Percentiles rank a stretch among this genome's conserved stretches.
Conservation (phyloP, 1,140 invertebrate genomes). For the Drosophila virilis region DNA sequence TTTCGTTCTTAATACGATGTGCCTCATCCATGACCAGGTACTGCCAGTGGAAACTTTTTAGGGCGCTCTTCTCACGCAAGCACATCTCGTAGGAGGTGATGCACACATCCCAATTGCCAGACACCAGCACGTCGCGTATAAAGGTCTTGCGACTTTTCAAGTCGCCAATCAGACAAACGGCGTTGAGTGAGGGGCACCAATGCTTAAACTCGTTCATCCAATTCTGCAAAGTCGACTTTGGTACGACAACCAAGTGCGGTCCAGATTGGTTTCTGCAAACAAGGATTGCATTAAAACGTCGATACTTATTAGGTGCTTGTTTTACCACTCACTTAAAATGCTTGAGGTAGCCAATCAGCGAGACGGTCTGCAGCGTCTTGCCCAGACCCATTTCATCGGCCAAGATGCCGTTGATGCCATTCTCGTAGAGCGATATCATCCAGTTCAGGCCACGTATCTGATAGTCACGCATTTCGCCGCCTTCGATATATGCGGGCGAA, state of each 20-base stretch:
- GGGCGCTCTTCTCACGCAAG: constrained; percentile 96
- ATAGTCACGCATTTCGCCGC: constrained; percentile 96
- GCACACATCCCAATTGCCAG: constrained; percentile 99
- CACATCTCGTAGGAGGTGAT: constrained; percentile 99
- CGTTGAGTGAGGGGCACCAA: constrained; percentile 97
- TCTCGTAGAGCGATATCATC: constrained; percentile 99
- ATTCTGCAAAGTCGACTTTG: constrained; percentile 99
- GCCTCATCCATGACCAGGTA: constrained; percentile 99
- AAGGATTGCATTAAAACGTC: not conserved
- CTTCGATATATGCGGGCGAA: constrained; percentile 94
- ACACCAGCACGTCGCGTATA: constrained; percentile 96
- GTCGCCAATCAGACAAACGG: constrained; percentile 98
- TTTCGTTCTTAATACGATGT: constrained; percentile 99
- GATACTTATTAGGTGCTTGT: too few relatives aligned
- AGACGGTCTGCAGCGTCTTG: constrained; percentile 99
- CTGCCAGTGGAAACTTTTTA: constrained; percentile 99
- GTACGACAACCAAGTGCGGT: constrained; percentile 99
- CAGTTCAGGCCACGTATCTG: constrained; percentile 99
- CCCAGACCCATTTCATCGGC: constrained; percentile 99
- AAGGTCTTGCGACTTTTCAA: constrained; percentile 95
- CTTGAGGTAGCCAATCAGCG: constrained; percentile 99
- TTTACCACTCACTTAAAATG: constrained; percentile 89
- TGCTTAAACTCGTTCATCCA: constrained; percentile 99
- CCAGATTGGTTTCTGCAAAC: constrained; percentile 91
- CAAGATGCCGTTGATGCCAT: constrained; percentile 99